Evolutionary conservation across 2,888 invertebrate genomes (phyloP), one percentile per base, ranked within the genome.

Genomic region (Campoplex capitator): DNA sequence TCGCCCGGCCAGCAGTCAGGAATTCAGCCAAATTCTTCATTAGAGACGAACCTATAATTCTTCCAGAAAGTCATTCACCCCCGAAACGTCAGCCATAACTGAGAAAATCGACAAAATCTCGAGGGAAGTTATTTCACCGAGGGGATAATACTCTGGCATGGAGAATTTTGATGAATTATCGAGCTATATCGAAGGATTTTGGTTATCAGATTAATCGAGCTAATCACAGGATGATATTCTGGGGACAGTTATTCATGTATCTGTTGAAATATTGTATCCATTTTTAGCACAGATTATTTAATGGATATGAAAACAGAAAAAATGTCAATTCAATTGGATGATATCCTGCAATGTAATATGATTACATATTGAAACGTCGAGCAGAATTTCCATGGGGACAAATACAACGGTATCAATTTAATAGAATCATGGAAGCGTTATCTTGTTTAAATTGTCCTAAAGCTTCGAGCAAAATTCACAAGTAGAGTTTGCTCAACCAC

Each of bases 21-120:
- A 65, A 71, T 45, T 51, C 28, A 58, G 48, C 79, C 70, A 78
- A 78, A 68, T 78, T 42, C 58, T 79, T 70, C 32, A 79, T 79
- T 79, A 38, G 58, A 58, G 71, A 74, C 38, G 42, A 32, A 42
- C 54, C 73, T 23, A 74, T 75, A 54, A 82, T 28, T 38, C 38
- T 54, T 16, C 45, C 13, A 3, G 16, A 23, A 28, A 74, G 82
- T 38, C 51, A 35, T 82, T 75, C 28, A 35, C 45, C 58, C 70
- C 45, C 45, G 18, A 79, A 45, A 32, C n/a, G 35, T 16, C n/a
- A 13, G 28, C 7, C 18, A 28, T 28, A 23, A 18, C 42, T 58
- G 13, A 23, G 23, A 35, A 58, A 74, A 74, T 23, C 8, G 23
- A 56, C n/a, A 8, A 71, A 71, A 32, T 35, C 51, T 28, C 35